phyloP scores from a whole-genome alignment of 2,888 invertebrate genomes.

The Hemithea aestivaria region DNA sequence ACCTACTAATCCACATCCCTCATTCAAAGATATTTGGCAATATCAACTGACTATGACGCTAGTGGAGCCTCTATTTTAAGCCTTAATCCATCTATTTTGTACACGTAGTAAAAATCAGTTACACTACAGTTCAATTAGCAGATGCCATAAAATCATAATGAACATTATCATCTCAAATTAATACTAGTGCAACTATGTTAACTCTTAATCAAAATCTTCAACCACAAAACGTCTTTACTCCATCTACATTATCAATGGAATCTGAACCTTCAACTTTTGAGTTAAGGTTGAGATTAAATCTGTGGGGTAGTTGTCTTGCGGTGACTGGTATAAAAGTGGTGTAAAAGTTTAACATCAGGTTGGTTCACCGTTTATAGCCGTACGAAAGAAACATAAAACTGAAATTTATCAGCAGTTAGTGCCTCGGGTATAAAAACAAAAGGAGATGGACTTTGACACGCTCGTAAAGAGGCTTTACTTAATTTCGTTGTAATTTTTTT shows the following conservation, averaged over 20 bases:
- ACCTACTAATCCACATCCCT: too few relatives aligned
- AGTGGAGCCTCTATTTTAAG: too few relatives aligned
- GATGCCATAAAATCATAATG: not conserved
- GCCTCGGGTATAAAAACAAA: conserved; percentile 22
- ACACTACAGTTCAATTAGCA: not conserved
- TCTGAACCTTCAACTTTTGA: not conserved
- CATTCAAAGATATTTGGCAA: too few relatives aligned
- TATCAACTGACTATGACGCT: too few relatives aligned
- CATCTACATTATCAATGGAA: not conserved
- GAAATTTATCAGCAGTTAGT: conserved; percentile 35
- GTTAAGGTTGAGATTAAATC: not conserved
- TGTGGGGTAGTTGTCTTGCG: conserved; percentile 15
- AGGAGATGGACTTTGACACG: conserved; percentile 14
- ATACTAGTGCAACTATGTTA: conserved; percentile 6
- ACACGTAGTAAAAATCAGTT: not conserved
- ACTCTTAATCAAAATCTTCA: conserved; percentile 2
- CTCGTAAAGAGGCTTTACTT: conserved; percentile 18
- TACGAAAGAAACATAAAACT: conserved; percentile 39
- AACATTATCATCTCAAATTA: not conserved
- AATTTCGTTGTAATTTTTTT: conserved; percentile 14
- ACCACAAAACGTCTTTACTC: conserved; percentile 1
- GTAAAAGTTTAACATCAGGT: conserved; percentile 58
- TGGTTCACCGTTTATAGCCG: conserved; percentile 37
- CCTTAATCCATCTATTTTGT: too few relatives aligned
- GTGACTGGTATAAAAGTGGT: conserved; percentile 31